Evolutionary conservation across 2,888 invertebrate species (phyloP).

Genomic region (Ophion ellenae): DNA sequence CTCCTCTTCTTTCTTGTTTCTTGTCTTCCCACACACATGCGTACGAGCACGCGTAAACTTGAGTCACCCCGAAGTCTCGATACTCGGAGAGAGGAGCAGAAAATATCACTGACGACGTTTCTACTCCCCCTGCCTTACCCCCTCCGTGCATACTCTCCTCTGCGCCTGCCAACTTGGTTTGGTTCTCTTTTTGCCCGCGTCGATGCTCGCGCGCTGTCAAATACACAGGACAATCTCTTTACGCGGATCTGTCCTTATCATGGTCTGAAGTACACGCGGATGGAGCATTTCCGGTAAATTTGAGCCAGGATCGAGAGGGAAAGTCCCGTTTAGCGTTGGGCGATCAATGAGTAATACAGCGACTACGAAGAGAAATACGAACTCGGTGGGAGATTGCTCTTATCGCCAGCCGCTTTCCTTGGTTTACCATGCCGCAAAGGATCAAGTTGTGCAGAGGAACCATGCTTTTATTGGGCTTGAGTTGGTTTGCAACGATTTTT

Average conservation of each 20-base stretch:
- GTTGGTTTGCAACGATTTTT: too few species aligned
- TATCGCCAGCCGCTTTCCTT: background rate
- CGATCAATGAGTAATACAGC: background rate
- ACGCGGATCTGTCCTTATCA: background rate
- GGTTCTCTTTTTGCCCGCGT: background rate
- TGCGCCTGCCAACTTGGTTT: background rate
- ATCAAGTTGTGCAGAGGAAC: background rate
- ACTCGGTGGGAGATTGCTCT: background rate
- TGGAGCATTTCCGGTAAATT: background rate
- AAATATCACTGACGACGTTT: constrained; percentile 29
- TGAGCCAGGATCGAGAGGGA: background rate
- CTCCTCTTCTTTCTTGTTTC: background rate
- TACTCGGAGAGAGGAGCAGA: constrained; percentile 17
- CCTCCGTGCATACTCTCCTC: background rate
- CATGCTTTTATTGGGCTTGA: background rate
- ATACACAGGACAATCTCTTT: background rate
- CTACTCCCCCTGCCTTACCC: background rate
- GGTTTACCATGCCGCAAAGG: background rate
- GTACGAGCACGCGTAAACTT: background rate
- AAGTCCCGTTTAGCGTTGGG: background rate
- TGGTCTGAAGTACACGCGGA: background rate
- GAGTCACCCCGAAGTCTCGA: constrained; percentile 8
- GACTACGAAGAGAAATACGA: too few species aligned
- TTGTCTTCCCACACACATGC: constrained; percentile 20
- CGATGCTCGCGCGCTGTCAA: constrained; percentile 6